A percentile compares a stretch with the other conserved stretches of the same genome.
phyloP scores from a whole-genome alignment of 2,888 invertebrate species.

The Chesias legatella region DNA sequence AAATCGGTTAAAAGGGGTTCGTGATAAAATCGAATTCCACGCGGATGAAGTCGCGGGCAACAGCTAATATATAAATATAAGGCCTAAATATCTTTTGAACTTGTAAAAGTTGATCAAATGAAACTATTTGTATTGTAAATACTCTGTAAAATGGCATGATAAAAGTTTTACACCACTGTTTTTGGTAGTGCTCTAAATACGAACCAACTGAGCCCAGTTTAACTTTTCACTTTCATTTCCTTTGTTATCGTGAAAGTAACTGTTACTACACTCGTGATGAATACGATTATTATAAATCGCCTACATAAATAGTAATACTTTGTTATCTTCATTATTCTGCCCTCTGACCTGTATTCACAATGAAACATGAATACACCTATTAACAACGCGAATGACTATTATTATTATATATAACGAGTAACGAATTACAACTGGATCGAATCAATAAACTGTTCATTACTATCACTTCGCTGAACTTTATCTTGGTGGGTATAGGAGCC shows the following conservation, averaged over 20 bases:
- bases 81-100: too few relatives aligned
- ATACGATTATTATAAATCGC: background rate
- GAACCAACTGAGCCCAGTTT: conserved; percentile 10
- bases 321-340: conserved; percentile 6
- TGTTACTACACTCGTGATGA: conserved; percentile 3
- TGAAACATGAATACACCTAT: conserved; percentile 12
- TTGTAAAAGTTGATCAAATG: conserved; percentile 4
- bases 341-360: conserved; percentile 19
- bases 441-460: conserved; percentile 31
- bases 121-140: conserved; percentile 10
- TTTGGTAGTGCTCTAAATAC: conserved; percentile 13
- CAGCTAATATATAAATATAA: too few relatives aligned
- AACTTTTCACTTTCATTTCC: conserved; percentile 32
- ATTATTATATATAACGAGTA: conserved; percentile 11
- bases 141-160: background rate
- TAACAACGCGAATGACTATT: conserved; percentile 25
- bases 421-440: conserved; percentile 26
- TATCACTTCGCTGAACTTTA: conserved; percentile 15
- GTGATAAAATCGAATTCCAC: too few relatives aligned
- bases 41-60: too few relatives aligned
- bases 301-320: background rate
- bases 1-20: too few relatives aligned
- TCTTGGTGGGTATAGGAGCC: too few relatives aligned
- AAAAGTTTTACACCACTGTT: background rate
- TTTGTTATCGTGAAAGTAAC: conserved; percentile 30